Percentiles rank a stretch among this genome's conserved stretches.
phyloP scores from a whole-genome alignment of 1,140 invertebrate species.

The Grapholita molesta region DNA sequence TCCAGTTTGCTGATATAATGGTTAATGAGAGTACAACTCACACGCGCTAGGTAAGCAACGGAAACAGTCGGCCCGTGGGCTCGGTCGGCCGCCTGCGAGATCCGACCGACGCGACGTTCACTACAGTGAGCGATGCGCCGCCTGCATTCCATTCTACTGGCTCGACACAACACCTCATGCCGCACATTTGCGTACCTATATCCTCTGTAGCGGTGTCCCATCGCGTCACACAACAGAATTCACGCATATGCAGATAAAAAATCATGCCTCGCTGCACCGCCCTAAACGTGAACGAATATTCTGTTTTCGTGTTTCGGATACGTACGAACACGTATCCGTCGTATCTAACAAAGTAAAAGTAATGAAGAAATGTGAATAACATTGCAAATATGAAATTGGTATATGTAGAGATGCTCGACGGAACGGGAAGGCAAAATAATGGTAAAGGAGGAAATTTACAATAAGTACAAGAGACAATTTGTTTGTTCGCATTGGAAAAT shows the following conservation, averaged over 20 bases:
- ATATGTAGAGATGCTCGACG: too few species aligned
- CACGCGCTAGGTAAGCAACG: neutral
- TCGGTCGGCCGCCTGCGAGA: conserved; percentile 51
- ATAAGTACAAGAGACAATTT: too few species aligned
- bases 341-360: neutral
- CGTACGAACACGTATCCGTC: neutral
- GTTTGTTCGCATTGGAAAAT: too few species aligned
- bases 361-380: too few species aligned
- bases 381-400: too few species aligned
- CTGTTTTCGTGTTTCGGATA: conserved; percentile 11
- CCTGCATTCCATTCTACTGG: conserved; percentile 52
- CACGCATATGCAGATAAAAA: conserved; percentile 15
- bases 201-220: neutral
- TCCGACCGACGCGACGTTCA: conserved; percentile 44
- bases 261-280: neutral
- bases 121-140: conserved; percentile 39
- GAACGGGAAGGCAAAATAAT: too few species aligned
- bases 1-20: neutral
- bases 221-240: conserved; percentile 1
- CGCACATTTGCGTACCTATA: conserved; percentile 27
- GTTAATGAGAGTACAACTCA: neutral
- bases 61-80: conserved; percentile 20
- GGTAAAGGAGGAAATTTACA: too few species aligned
- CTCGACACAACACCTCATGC: conserved; percentile 37
- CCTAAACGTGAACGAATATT: neutral